Evolutionary conservation across 92 coral and sea anemone species (phyloP).

Genomic region (Siderastrea siderea): DNA sequence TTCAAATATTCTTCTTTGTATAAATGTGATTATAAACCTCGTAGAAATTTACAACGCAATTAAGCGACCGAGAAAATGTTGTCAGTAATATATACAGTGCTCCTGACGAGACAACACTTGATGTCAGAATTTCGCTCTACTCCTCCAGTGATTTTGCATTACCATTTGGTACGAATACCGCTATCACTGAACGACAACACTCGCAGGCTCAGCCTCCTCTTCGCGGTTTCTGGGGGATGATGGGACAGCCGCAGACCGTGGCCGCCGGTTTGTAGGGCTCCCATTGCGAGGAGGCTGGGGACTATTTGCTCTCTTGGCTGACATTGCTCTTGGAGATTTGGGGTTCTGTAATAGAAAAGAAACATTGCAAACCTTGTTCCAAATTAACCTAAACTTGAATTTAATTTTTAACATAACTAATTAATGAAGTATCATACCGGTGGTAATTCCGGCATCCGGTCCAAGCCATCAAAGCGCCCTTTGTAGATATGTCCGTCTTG

Average conservation of each 20-base stretch:
- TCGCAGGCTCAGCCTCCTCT: slow-evolving; percentile 77
- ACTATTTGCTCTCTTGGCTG: slow-evolving; percentile 77
- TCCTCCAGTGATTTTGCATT: not conserved
- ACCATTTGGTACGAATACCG: not conserved
- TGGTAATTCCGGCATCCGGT: slow-evolving; percentile 42
- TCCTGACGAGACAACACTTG: not conserved
- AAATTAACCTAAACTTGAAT: not conserved
- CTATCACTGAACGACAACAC: slow-evolving; percentile 58
- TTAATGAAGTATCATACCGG: not conserved
- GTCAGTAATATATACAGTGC: not conserved
- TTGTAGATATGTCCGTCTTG: slow-evolving; percentile 98
- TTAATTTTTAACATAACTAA: not conserved
- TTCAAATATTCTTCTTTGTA: not conserved
- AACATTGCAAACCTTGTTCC: not conserved
- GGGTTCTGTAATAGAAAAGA: slow-evolving; percentile 67
- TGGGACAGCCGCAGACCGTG: slow-evolving; percentile 90
- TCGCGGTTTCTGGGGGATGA: slow-evolving; percentile 76
- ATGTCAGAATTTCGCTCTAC: not conserved
- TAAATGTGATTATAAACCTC: not conserved
- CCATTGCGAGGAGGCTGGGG: slow-evolving; percentile 85
- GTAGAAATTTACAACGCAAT: not conserved
- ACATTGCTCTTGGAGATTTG: slow-evolving; percentile 72
- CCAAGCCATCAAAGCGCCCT: slow-evolving; percentile 80
- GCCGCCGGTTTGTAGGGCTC: slow-evolving; percentile 76
- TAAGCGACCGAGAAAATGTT: not conserved